phyloP scores from a whole-genome alignment of 2,888 invertebrate genomes.

The Drosophila cracens region DNA sequence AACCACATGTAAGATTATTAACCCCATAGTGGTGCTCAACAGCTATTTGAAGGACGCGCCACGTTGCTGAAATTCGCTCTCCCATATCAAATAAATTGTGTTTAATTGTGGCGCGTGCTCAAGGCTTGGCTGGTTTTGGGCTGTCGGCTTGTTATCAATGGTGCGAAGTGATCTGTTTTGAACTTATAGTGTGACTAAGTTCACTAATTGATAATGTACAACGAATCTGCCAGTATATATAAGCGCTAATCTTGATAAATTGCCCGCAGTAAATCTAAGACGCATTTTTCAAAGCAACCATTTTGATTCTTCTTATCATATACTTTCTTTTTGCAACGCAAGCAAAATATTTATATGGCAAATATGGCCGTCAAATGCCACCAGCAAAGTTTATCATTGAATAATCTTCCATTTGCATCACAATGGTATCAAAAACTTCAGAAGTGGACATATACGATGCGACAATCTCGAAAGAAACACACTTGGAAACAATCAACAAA shows the following conservation, averaged over 20 bases:
- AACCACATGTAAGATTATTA: neutral
- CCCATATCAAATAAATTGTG: conserved; percentile 13
- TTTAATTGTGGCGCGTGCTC: conserved; percentile 49
- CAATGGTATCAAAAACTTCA: conserved; percentile 11
- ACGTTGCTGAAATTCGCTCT: conserved; percentile 28
- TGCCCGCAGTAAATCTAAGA: conserved; percentile 43
- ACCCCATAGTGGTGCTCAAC: neutral
- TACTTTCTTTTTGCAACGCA: conserved; percentile 5
- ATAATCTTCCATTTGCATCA: neutral
- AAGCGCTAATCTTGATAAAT: conserved; percentile 28
- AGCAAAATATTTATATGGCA: neutral
- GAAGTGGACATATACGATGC: conserved; percentile 31
- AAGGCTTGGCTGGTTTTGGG: conserved; percentile 9
- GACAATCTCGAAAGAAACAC: conserved; percentile 42
- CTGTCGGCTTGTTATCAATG: conserved; percentile 39
- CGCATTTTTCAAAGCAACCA: conserved; percentile 53
- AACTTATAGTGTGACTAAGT: conserved; percentile 54
- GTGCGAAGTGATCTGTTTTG: conserved; percentile 63
- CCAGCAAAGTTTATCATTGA: conserved; percentile 6
- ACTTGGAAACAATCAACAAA: conserved; percentile 50
- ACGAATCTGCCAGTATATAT: conserved; percentile 10
- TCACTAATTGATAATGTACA: conserved; percentile 68
- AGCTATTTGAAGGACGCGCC: conserved; percentile 20
- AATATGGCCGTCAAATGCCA: neutral
- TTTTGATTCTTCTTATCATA: conserved; percentile 13